A percentile compares a stretch with the other conserved stretches of the same genome.
Conservation (phyloP, 2,888 invertebrate genomes). For the Ischnus inquisitorius region DNA sequence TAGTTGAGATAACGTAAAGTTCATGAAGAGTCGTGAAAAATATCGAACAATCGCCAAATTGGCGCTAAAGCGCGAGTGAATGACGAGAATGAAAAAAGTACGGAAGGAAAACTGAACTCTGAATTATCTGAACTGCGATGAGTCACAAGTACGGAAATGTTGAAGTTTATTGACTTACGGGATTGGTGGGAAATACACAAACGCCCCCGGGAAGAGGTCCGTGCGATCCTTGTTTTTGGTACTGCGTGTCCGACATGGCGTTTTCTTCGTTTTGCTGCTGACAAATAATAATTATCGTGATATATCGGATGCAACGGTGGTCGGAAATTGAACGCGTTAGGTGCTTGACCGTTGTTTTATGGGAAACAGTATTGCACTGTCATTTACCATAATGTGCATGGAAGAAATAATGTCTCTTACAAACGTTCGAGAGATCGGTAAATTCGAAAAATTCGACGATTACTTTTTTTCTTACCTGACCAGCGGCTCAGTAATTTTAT, state of each 20-base stretch:
- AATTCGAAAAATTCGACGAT: no score
- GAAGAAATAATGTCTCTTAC: neutral
- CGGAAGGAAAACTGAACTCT: slow-evolving; percentile 18
- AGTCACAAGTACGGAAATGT: slow-evolving; percentile 7
- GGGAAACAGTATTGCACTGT: no score
- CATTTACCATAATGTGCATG: no score
- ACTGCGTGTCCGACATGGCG: slow-evolving; percentile 91
- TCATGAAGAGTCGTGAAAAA: neutral
- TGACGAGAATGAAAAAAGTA: neutral
- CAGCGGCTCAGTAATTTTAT: neutral
- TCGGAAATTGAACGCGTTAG: no score
- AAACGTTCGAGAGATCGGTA: neutral
- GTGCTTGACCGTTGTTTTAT: no score
- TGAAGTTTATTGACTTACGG: slow-evolving; percentile 80
- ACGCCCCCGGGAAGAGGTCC: slow-evolving; percentile 86
- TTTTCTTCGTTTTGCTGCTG: slow-evolving; percentile 90
- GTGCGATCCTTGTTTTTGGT: slow-evolving; percentile 87
- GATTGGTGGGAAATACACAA: slow-evolving; percentile 86
- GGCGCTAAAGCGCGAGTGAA: neutral
- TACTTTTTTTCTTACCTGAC: neutral
- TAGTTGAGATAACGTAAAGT: slow-evolving; percentile 10
- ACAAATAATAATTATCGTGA: slow-evolving; percentile 34
- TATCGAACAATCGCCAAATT: neutral
- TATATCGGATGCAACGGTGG: no score
- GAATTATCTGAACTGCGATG: slow-evolving; percentile 34